phyloP scores from a whole-genome alignment of 92 coral and sea anemone genomes.

The Hydrozoanthus gracilis region DNA sequence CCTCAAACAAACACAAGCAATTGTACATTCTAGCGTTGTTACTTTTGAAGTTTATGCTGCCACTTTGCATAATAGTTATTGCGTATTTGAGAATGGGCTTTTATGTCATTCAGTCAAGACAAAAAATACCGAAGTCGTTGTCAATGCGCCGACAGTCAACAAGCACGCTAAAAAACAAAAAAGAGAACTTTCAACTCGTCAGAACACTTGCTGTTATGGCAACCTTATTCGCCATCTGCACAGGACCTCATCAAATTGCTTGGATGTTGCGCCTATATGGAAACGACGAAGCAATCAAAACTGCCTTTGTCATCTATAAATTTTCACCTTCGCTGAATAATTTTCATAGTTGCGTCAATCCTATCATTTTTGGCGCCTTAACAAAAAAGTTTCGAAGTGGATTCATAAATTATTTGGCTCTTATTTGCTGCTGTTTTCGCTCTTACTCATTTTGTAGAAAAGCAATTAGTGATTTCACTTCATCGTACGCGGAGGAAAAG shows the following conservation, averaged over 20 bases:
- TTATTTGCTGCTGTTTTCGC: conserved; percentile 8
- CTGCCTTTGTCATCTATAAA: conserved; percentile 31
- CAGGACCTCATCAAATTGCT: conserved; percentile 64
- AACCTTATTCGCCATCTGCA: conserved; percentile 59
- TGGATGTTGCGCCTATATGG: conserved; percentile 51
- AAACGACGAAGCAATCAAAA: not conserved
- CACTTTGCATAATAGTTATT: conserved; percentile 56
- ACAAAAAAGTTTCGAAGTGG: conserved; percentile 42
- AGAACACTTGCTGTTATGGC: conserved; percentile 60
- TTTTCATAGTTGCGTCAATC: conserved; percentile 70
- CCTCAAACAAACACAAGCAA: conserved; percentile 48
- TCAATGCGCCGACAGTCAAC: conserved; percentile 23
- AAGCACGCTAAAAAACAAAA: conserved; percentile 49
- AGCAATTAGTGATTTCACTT: not conserved
- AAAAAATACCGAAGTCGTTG: conserved; percentile 10
- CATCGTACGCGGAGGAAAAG: conserved; percentile 2
- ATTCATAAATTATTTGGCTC: not conserved
- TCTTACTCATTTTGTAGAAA: conserved; percentile 5
- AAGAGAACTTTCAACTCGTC: conserved; percentile 54
- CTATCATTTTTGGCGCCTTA: conserved; percentile 62
- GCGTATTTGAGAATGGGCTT: conserved; percentile 62
- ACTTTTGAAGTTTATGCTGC: conserved; percentile 56
- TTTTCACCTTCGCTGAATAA: conserved; percentile 53
- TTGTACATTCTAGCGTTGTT: conserved; percentile 66
- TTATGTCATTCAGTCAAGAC: conserved; percentile 40